A percentile compares a stretch with the other conserved stretches of the same genome.
These are phyloP conservation scores for Diarsia rubi DNA, from an alignment of 2,888 invertebrate genomes.

Conservation along the genomic window DNA sequence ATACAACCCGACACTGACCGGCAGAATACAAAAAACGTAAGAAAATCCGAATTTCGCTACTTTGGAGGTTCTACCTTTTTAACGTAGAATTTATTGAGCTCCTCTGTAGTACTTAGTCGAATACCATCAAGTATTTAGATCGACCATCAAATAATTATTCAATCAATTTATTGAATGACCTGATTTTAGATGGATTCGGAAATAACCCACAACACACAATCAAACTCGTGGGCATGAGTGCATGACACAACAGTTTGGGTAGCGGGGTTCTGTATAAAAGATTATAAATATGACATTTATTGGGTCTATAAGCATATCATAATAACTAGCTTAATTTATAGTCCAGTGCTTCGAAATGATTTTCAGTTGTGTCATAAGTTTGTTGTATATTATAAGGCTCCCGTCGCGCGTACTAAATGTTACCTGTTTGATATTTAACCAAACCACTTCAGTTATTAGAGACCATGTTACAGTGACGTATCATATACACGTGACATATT, in stretches of 20 bases:
- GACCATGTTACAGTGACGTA: conserved; percentile 8
- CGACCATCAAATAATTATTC: too few relatives aligned
- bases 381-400: not conserved
- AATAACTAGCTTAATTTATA: not conserved
- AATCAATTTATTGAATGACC: not conserved
- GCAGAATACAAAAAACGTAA: too few relatives aligned
- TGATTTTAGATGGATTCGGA: not conserved
- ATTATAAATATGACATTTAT: not conserved
- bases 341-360: not conserved
- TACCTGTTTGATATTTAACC: not conserved
- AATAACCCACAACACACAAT: not conserved
- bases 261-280: not conserved
- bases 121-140: too few relatives aligned
- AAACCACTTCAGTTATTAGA: not conserved
- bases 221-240: not conserved
- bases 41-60: too few relatives aligned
- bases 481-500: conserved; percentile 28
- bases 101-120: not conserved
- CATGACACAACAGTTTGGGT: not conserved
- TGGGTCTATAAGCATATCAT: not conserved
- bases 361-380: not conserved
- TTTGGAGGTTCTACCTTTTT: too few relatives aligned
- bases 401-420: too few relatives aligned
- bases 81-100: not conserved
- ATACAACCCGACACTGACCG: too few relatives aligned